Base-by-base conservation (phyloP, 2,888 invertebrate genomes). In the Drosophila greeni region DNA sequence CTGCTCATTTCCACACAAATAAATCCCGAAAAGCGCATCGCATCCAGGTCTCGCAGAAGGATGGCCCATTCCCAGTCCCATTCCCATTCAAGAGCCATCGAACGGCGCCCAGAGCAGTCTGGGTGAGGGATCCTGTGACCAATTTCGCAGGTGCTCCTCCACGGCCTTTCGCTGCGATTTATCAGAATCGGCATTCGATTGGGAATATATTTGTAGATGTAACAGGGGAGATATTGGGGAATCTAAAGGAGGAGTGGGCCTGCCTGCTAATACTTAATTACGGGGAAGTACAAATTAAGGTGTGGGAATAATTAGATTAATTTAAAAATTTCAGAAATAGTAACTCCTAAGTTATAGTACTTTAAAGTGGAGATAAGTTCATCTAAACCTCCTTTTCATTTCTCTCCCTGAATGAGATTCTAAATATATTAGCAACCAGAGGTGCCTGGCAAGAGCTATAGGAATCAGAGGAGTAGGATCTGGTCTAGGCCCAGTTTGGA, bases 91-190 rank as follows among this genome's bases (percentile, higher is more conserved):
- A 84, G 68, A 72, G 34, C 39, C 59, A 66, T 51, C 56, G 73
- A 66, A 64, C 59, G 64, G 70, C 62, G 73, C 62, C 71, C 45
- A 49, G 43, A 47, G 24, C 62, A 45, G 42, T 18, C 45, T 47
- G 59, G 39, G 40, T 39, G 37, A 31, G 55, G 36, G 5, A 51
- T 62, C 48, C 51, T 52, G 74, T 80, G 82, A 76, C 80, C 85
- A 87, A 86, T 85, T 85, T 84, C 85, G 76, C 86, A 87, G 87
- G 86, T 87, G 87, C 86, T 87, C 83, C 86, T 87, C 82, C 74
- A 40, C 64, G 72, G 60, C 20, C 43, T 24, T 24, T 33, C 29
- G 39, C 36, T 51, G 47, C 49, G 39, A 52, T 47, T 52, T 57
- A 52, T 57, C 51, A 51, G 66, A 23, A 39, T 29, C 40, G 24